A percentile compares a stretch with the other conserved stretches of the same genome.
phyloP scores from a whole-genome alignment of 1,140 invertebrate species.

The Asobara japonica region DNA sequence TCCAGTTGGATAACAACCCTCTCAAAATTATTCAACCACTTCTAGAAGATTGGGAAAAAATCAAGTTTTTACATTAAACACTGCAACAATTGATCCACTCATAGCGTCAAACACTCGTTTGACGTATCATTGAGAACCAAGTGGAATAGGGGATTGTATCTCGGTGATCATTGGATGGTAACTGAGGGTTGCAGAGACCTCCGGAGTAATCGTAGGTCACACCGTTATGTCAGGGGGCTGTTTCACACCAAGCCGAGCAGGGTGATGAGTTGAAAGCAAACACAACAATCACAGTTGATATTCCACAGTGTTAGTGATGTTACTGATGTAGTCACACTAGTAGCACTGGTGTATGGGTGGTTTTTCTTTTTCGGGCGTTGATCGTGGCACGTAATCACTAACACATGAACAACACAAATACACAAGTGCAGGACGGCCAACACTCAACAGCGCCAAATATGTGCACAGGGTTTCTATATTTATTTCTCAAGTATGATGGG shows the following conservation, averaged over 20 bases:
- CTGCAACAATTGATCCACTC: background rate
- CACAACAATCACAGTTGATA: background rate
- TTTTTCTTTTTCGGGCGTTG: too few relatives aligned
- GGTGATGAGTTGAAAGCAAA: background rate
- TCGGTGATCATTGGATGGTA: constrained; percentile 30
- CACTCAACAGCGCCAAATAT: background rate
- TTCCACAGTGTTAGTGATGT: too few relatives aligned
- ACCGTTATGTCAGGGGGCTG: constrained; percentile 16
- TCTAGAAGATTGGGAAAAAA: too few relatives aligned
- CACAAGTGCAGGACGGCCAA: too few relatives aligned
- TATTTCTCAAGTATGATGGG: background rate
- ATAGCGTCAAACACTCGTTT: background rate
- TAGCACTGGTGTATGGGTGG: too few relatives aligned
- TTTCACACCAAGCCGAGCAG: background rate
- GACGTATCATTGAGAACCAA: background rate
- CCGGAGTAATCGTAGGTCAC: constrained; percentile 39
- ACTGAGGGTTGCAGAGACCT: constrained; percentile 24
- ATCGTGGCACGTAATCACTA: too few relatives aligned
- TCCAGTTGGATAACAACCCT: background rate
- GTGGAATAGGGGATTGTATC: too few relatives aligned
- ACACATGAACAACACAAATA: background rate
- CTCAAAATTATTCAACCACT: background rate
- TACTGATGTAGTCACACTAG: too few relatives aligned
- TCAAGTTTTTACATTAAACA: too few relatives aligned
- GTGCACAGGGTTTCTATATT: background rate